Base-by-base conservation (phyloP, 2,888 invertebrate species). In the Eustalomyia histrio region DNA sequence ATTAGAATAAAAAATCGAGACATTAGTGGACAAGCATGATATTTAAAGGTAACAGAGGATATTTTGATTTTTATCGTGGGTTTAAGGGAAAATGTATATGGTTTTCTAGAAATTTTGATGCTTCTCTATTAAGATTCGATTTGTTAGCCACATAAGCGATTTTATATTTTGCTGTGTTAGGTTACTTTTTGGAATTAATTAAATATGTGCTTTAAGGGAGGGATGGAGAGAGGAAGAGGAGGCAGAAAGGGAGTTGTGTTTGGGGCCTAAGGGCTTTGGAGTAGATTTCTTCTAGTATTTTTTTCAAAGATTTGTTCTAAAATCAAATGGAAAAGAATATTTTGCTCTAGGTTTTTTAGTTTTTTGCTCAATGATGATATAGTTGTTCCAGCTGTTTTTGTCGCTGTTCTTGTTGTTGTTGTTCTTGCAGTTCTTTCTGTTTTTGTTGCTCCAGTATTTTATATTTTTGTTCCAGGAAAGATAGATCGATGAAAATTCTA, bases 401-500 rank as follows among this genome's bases (percentile, higher is more conserved):
- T 80, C 87, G 88, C 79, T 88, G 88, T 85, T 87, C 87, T 79
- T 86, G 88, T 87, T 89, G 87, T 83, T 88, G 88, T 84, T 90
- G 88, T 85, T 89, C 88, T 87, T 89, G 87, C 86, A 86, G 89
- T 84, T 89, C 88, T 87, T 88, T 88, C 86, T 89, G 88, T 91
- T 92, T 92, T 91, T 92, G 92, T 90, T 92, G 92, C 90, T 92
- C 92, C 91, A 92, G 91, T 87, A 92, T 92, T 91, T 92, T 92
- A 90, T 92, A 92, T 93, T 93, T 93, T 92, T 94, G 93, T 94
- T 94, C 94, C 92, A 95, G 93, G 93, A 95, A 94, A 93, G 95
- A 94, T 90, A 95, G 94, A 93, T 95, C 94, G 93, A 95, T 94
- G 94, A 95, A 95, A 93, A 95, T 94, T 93, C 95, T 94, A 90